Conservation (phyloP, 2,797 vertebrate genomes). For the Jordanella pulchra region DNA sequence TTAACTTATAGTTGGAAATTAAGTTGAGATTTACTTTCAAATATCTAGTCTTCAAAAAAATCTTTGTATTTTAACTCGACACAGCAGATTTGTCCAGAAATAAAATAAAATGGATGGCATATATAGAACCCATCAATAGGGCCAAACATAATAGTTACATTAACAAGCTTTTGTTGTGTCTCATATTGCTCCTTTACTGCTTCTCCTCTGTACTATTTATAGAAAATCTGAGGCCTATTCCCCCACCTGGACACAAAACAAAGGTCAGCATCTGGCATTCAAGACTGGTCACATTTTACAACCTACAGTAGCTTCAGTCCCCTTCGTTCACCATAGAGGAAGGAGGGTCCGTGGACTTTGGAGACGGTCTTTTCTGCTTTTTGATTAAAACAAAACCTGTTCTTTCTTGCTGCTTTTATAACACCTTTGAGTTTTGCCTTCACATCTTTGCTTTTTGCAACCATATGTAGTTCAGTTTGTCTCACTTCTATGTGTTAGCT, state of each 20-base stretch:
- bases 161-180: neutral
- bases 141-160: neutral
- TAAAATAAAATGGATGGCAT: too few relatives aligned
- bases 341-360: neutral
- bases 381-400: neutral
- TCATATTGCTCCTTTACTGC: slow-evolving; percentile 30
- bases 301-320: neutral
- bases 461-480: slow-evolving; percentile 22
- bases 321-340: neutral
- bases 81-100: neutral
- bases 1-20: neutral
- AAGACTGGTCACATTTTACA: neutral
- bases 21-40: too few relatives aligned
- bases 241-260: slow-evolving; percentile 31
- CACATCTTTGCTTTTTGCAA: slow-evolving; percentile 6
- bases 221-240: slow-evolving; percentile 29
- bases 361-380: neutral
- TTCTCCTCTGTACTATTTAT: slow-evolving; percentile 40
- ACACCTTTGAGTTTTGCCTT: neutral
- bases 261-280: slow-evolving; percentile 35
- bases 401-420: slow-evolving; percentile 11
- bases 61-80: too few relatives aligned
- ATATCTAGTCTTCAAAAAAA: too few relatives aligned
- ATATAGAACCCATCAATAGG: too few relatives aligned
- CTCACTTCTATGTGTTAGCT: slow-evolving; percentile 15